Conservation (phyloP, 2,797 vertebrate species). For the Chiloscyllium punctatum region DNA sequence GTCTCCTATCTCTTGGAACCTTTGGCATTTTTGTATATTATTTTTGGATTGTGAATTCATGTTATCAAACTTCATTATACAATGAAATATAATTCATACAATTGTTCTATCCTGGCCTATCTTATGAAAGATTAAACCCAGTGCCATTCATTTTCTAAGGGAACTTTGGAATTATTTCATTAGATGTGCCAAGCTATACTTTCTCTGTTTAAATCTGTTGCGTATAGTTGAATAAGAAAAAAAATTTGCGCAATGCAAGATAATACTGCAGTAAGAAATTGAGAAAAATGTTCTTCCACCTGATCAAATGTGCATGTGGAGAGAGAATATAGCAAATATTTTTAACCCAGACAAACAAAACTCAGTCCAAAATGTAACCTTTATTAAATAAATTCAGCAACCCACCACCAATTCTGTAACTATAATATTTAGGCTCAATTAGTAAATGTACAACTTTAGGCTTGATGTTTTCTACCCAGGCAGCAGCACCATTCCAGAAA, state of each 20-base stretch:
- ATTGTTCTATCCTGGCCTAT: not conserved
- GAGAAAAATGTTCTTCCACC: not conserved
- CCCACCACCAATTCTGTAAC: not conserved
- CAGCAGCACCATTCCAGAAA: too few species aligned
- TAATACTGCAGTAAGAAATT: not conserved
- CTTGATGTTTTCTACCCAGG: too few species aligned
- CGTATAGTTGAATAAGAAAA: not conserved
- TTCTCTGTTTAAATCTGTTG: conserved; percentile 2
- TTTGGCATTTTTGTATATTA: conserved; percentile 49
- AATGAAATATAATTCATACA: conserved; percentile 40
- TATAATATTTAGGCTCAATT: not conserved
- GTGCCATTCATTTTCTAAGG: not conserved
- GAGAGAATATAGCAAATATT: not conserved
- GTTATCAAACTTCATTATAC: conserved; percentile 42
- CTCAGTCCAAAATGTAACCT: not conserved
- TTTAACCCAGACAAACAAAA: not conserved
- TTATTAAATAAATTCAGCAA: not conserved
- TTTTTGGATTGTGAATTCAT: conserved; percentile 47
- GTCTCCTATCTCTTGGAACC: conserved; percentile 49
- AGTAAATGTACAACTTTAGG: not conserved
- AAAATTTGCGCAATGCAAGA: not conserved
- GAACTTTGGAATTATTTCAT: not conserved
- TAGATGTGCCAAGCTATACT: not conserved
- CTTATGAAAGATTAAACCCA: conserved; percentile 20
- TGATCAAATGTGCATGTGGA: not conserved